phyloP scores from a whole-genome alignment of 2,888 invertebrate genomes.

The Plebejus melissa region DNA sequence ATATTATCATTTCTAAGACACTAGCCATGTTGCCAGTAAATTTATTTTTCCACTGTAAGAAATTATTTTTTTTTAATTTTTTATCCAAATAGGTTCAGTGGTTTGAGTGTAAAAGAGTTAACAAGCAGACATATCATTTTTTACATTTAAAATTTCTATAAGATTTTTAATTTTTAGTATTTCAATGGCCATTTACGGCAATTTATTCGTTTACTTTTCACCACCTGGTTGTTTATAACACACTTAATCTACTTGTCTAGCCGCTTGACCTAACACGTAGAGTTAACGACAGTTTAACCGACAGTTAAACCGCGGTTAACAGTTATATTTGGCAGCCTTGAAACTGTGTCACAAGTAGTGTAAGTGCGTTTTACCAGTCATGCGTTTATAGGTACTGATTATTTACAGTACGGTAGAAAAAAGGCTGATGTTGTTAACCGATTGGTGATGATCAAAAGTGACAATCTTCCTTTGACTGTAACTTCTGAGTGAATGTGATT shows the following conservation, averaged over 20 bases:
- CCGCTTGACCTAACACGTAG: neutral
- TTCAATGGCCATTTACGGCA: neutral
- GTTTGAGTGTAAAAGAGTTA: too few species aligned
- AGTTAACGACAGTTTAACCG: neutral
- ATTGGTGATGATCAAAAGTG: too few species aligned
- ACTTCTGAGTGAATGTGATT: too few species aligned
- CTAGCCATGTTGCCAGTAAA: too few species aligned
- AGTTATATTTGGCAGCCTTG: slow-evolving; percentile 10
- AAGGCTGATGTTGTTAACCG: too few species aligned
- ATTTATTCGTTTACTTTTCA: neutral
- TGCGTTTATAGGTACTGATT: neutral
- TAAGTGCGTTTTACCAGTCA: neutral
- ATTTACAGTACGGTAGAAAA: too few species aligned
- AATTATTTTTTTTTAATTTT: too few species aligned
- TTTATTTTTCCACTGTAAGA: too few species aligned
- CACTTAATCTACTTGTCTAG: neutral
- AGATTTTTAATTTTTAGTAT: neutral
- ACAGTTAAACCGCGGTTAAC: neutral
- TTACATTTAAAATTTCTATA: neutral
- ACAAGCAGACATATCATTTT: too few species aligned
- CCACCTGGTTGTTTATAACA: neutral
- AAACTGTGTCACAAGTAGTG: neutral
- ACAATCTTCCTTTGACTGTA: too few species aligned
- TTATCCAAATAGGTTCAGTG: too few species aligned
- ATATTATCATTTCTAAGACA: too few species aligned